These are phyloP conservation scores for Hypena proboscidalis DNA, from an alignment of 2,888 invertebrate genomes.

Conservation along the genomic window DNA sequence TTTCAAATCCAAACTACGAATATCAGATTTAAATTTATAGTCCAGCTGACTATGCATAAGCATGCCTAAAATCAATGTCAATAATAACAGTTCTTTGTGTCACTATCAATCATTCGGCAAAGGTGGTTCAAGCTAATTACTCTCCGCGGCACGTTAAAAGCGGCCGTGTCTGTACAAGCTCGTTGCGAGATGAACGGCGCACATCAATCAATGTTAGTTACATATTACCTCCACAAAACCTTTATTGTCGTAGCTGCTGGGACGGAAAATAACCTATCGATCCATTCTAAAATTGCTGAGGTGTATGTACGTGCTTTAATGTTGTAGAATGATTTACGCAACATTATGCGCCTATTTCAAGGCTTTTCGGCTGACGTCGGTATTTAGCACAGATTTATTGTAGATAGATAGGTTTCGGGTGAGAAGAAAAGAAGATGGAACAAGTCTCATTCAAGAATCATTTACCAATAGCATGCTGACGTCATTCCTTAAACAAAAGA, in stretches of 20 bases:
- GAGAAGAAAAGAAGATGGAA: too few species aligned
- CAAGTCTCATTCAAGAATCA: too few species aligned
- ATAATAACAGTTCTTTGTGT: slow-evolving; percentile 31
- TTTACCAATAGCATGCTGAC: too few species aligned
- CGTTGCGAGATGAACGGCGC: slow-evolving; percentile 53
- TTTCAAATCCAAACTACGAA: too few species aligned
- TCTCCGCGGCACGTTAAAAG: slow-evolving; percentile 45
- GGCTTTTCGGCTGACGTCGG: too few species aligned
- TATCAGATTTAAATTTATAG: slow-evolving; percentile 24
- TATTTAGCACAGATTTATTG: too few species aligned
- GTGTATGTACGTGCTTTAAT: too few species aligned
- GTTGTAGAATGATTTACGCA: too few species aligned
- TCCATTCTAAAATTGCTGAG: slow-evolving; percentile 13
- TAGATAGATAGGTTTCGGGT: too few species aligned
- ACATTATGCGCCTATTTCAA: too few species aligned
- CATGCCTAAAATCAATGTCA: slow-evolving; percentile 25
- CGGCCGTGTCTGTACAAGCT: slow-evolving; percentile 45
- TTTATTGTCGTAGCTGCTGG: slow-evolving; percentile 32
- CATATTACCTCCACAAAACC: slow-evolving; percentile 33
- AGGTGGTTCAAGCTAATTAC: slow-evolving; percentile 57
- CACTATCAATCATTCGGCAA: slow-evolving; percentile 51
- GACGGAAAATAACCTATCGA: slow-evolving; percentile 32
- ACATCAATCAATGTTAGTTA: slow-evolving; percentile 61
- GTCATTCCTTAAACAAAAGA: too few species aligned
- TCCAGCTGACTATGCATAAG: slow-evolving; percentile 17